Percentiles rank a stretch among this genome's conserved stretches.
phyloP scores from a whole-genome alignment of 2,797 vertebrate species.

The Phalloptychus januarius region DNA sequence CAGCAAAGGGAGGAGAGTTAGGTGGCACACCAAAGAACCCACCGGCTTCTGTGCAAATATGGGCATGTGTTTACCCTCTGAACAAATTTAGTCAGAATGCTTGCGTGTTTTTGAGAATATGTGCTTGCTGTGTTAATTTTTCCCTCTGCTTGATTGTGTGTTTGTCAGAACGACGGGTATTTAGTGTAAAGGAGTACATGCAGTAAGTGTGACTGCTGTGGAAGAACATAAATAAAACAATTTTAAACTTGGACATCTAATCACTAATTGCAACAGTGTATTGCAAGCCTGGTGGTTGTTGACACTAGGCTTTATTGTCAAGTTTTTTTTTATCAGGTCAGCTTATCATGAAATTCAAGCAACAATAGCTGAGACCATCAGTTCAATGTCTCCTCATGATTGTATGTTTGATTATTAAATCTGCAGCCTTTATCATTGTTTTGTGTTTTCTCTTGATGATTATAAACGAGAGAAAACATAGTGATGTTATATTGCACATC shows the following conservation, averaged over 20 bases:
- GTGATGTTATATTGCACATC: neutral
- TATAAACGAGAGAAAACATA: neutral
- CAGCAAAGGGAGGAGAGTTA: conserved; percentile 64
- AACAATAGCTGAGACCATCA: neutral
- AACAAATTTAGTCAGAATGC: conserved; percentile 36
- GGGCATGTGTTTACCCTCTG: conserved; percentile 32
- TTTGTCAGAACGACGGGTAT: neutral
- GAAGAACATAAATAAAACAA: neutral
- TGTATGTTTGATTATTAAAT: neutral
- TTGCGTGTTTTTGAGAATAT: conserved; percentile 19
- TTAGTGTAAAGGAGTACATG: neutral
- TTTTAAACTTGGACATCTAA: neutral
- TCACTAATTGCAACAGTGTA: neutral
- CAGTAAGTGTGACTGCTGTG: neutral
- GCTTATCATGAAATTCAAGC: neutral
- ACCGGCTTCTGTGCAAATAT: conserved; percentile 56
- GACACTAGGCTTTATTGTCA: neutral
- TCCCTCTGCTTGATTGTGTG: neutral
- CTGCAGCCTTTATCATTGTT: neutral
- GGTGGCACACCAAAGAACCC: conserved; percentile 69
- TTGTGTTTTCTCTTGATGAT: neutral
- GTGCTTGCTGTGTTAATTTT: conserved; percentile 1
- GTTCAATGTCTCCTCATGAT: neutral
- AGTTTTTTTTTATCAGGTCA: neutral
- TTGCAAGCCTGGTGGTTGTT: neutral